These are phyloP conservation scores for Ahaetulla prasina DNA, from an alignment of 2,113 vertebrate genomes.

Conservation along the genomic window DNA sequence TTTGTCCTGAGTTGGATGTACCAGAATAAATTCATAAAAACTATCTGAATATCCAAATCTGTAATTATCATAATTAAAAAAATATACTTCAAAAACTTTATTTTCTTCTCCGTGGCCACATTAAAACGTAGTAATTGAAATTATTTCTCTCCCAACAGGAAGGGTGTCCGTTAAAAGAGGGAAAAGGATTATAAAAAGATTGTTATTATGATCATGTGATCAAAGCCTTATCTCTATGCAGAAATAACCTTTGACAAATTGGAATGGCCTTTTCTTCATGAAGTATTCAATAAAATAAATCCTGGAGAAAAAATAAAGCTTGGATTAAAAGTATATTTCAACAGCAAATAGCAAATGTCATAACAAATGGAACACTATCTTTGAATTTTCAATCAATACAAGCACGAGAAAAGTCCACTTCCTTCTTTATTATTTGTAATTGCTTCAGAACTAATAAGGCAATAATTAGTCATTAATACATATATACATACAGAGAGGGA, in stretches of 20 bases:
- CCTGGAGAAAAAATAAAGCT: not conserved
- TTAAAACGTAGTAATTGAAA: not conserved
- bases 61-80: not conserved
- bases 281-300: not conserved
- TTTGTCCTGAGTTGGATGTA: not conserved
- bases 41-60: not conserved
- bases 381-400: not conserved
- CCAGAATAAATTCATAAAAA: not conserved
- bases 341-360: not conserved
- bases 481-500: not conserved
- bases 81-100: not conserved
- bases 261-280: not conserved
- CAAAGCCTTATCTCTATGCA: not conserved
- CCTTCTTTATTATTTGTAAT: not conserved
- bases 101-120: not conserved
- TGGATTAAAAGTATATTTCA: not conserved
- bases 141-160: not conserved
- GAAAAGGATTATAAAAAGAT: not conserved
- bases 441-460: not conserved
- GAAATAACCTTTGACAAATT: not conserved
- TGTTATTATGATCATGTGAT: not conserved
- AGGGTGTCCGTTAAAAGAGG: not conserved
- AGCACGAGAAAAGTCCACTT: not conserved
- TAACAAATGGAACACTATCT: not conserved
- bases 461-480: not conserved